phyloP scores from a whole-genome alignment of 2,888 invertebrate genomes.

The Cheiracanthium punctorium region DNA sequence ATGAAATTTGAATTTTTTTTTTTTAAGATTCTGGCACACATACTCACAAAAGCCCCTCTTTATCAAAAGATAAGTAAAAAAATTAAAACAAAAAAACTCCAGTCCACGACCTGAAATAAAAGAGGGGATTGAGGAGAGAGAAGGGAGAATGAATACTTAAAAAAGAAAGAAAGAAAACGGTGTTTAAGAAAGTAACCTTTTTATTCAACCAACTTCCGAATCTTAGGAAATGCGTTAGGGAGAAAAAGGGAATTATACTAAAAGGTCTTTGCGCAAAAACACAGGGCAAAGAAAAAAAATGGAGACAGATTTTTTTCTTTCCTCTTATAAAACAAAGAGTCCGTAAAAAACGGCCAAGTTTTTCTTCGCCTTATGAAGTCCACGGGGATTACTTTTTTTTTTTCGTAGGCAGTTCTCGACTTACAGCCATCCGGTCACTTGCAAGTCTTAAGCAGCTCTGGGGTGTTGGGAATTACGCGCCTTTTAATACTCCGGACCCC shows the following conservation, averaged over 20 bases:
- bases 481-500: not conserved
- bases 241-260: not conserved
- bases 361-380: conserved; percentile 7
- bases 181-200: conserved; percentile 10
- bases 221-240: not conserved
- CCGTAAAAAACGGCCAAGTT: not conserved
- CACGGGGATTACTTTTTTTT: not conserved
- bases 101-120: not conserved
- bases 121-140: not conserved
- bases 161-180: not conserved
- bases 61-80: too few species aligned
- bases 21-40: too few species aligned
- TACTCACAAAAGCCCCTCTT: too few species aligned
- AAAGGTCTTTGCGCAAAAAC: not conserved
- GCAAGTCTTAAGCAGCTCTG: not conserved
- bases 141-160: not conserved
- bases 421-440: not conserved
- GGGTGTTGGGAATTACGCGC: not conserved
- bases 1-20: too few species aligned
- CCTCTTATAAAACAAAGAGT: not conserved
- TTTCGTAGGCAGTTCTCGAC: not conserved
- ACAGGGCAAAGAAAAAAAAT: not conserved
- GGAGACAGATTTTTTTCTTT: not conserved
- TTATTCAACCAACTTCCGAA: not conserved
- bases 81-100: not conserved